A percentile compares a stretch with the other conserved stretches of the same genome.
Evolutionary conservation across 1,140 invertebrate species (phyloP).

Genomic region (Stegodyphus mimosarum): DNA sequence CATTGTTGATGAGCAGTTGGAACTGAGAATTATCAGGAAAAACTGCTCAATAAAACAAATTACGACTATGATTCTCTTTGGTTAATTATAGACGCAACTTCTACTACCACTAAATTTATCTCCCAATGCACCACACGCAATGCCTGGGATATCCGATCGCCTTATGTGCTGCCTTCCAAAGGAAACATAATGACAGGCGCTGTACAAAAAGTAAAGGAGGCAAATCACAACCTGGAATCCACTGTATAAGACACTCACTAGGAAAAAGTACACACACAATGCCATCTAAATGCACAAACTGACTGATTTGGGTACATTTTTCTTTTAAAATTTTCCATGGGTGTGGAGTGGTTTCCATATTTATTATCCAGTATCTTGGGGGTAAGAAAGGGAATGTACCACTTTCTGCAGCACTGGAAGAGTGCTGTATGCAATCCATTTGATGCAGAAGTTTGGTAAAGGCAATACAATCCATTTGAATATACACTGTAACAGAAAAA

Average conservation of each 20-base stretch:
- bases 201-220: slow-evolving; percentile 1
- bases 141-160: background rate
- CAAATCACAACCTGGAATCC: slow-evolving; percentile 43
- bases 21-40: background rate
- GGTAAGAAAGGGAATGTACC: slow-evolving; percentile 59
- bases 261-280: slow-evolving; percentile 45
- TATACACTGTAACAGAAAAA: slow-evolving; percentile 43
- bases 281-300: slow-evolving; percentile 56
- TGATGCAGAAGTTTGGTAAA: slow-evolving; percentile 59
- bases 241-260: slow-evolving; percentile 34
- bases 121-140: background rate
- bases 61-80: background rate
- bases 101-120: background rate
- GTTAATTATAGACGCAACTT: background rate
- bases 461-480: slow-evolving; percentile 55
- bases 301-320: slow-evolving; percentile 38
- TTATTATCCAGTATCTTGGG: slow-evolving; percentile 30
- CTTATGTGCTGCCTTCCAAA: background rate
- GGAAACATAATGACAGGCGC: slow-evolving; percentile 23
- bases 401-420: slow-evolving; percentile 51
- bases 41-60: background rate
- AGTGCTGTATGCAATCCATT: slow-evolving; percentile 42
- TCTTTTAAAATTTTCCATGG: slow-evolving; percentile 3
- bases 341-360: slow-evolving; percentile 28
- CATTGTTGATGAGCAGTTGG: background rate